A percentile compares a stretch with the other conserved stretches of the same genome.
phyloP scores from a whole-genome alignment of 2,888 invertebrate species.

The Proisotoma minuta region DNA sequence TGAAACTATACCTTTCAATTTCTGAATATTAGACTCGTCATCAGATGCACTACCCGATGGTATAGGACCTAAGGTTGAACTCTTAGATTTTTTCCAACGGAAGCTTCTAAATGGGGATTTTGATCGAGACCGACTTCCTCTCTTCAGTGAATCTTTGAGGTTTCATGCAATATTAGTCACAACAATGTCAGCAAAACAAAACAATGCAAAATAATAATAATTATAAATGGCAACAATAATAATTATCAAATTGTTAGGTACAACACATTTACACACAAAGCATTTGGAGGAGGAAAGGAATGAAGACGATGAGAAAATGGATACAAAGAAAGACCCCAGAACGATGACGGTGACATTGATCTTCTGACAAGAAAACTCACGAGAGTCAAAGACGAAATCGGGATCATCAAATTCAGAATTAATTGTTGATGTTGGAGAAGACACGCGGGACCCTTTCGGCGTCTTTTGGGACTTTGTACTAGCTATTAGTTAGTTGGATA shows the following conservation, averaged over 20 bases:
- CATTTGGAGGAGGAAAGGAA: neutral
- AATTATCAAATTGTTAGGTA: neutral
- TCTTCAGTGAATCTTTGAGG: conserved; percentile 45
- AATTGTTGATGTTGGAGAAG: neutral
- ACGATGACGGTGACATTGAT: neutral
- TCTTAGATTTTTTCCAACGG: conserved; percentile 71
- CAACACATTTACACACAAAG: conserved; percentile 8
- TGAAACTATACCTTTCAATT: conserved; percentile 47
- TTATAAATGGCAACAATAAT: too few species aligned
- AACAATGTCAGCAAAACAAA: conserved; percentile 16
- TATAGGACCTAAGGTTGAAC: conserved; percentile 56
- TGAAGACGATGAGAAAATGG: neutral
- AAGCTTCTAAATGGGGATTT: conserved; percentile 91
- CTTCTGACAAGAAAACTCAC: conserved; percentile 6
- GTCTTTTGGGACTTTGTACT: neutral
- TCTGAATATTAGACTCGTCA: conserved; percentile 66
- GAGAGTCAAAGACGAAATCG: conserved; percentile 15
- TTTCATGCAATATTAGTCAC: conserved; percentile 29
- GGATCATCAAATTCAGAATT: conserved; percentile 9
- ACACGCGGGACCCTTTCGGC: neutral
- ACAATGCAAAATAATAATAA: conserved; percentile 22
- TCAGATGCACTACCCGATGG: conserved; percentile 63
- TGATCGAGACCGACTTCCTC: conserved; percentile 79
- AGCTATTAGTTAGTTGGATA: neutral
- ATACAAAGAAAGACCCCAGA: neutral